Base-by-base conservation (phyloP, 2,113 vertebrate genomes). In the Nerophis lumbriciformis region DNA sequence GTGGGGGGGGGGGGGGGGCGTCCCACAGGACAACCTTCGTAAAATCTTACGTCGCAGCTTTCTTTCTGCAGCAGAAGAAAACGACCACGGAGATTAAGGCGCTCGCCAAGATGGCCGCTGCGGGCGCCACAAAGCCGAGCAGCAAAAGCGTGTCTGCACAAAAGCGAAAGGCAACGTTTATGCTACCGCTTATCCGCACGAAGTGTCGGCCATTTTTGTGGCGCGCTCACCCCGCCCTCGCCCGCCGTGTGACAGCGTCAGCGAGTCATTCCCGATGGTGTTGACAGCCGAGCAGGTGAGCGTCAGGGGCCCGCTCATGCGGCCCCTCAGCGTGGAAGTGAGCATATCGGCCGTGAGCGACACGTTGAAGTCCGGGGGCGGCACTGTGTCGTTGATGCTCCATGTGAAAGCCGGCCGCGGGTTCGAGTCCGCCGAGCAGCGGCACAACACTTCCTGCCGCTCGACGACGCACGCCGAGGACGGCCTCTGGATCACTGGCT, bases 371-470 rank as follows among this genome's bases (percentile, higher is more conserved):
- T 70, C 59, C 2, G 37, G 53, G 5, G 82, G 65, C 2, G 84
- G 86, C 3, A 61, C 59, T 1, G 77, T 85, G 44, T 85, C 87
- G 1, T 90, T 88, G 15, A 93, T 56, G 1, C 80, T 90, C 91
- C 91, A 93, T 63, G 88, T 90, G 49, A 93, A 69, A 0, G 74
- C 73, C 1, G 92, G 44, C 12, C 65, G 77, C 3, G 92, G 92
- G 79, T 91, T 91, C 6, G 90, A 87, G 59, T 89, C 73, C 1
- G 89, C 88, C 0, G 57, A 59, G 55, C 92, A 93, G 48, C 7
- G 68, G 59, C 92, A 93, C 8, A 65, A 5, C 6, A 87, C 53
- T 60, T 60, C 59, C 1, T n/a, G 11, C 0, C 78, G 72, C 9
- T 84, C 61, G 50, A 84, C 19, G 0, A 45, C 60, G 71, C 92